Conservation (phyloP, 2,113 vertebrate genomes). For the Phocoena sinus region DNA sequence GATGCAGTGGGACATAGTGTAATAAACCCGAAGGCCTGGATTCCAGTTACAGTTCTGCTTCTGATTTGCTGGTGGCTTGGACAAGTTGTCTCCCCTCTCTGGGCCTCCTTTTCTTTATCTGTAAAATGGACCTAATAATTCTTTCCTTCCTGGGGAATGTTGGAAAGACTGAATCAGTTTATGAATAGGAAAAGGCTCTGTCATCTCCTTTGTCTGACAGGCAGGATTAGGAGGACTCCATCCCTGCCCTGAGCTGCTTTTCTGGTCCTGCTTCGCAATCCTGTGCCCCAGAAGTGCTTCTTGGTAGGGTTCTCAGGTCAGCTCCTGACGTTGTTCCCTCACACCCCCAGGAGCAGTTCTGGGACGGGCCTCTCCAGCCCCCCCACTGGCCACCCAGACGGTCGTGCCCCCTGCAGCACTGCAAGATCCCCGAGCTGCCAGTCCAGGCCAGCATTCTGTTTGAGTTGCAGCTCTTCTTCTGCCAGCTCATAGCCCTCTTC, state of each 20-base stretch:
- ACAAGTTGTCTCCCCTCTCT: not conserved
- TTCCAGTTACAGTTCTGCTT: not conserved
- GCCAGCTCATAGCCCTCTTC: slow-evolving; percentile 95
- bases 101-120: not conserved
- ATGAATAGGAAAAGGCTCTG: not conserved
- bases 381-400: slow-evolving; percentile 93
- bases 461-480: slow-evolving; percentile 97
- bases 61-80: not conserved
- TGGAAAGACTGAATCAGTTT: not conserved
- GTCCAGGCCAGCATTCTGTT: slow-evolving; percentile 93
- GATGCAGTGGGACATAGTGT: not conserved
- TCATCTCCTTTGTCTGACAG: not conserved
- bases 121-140: not conserved
- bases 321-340: not conserved
- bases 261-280: not conserved
- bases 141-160: not conserved
- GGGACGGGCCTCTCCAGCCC: slow-evolving; percentile 95
- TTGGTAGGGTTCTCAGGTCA: not conserved
- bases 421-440: slow-evolving; percentile 95
- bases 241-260: not conserved
- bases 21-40: not conserved
- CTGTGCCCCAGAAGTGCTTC: not conserved
- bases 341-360: slow-evolving; percentile 88
- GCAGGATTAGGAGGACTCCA: not conserved
- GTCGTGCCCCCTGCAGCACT: slow-evolving; percentile 94